phyloP scores from a whole-genome alignment of 1,140 invertebrate species.

The Conus ventricosus region DNA sequence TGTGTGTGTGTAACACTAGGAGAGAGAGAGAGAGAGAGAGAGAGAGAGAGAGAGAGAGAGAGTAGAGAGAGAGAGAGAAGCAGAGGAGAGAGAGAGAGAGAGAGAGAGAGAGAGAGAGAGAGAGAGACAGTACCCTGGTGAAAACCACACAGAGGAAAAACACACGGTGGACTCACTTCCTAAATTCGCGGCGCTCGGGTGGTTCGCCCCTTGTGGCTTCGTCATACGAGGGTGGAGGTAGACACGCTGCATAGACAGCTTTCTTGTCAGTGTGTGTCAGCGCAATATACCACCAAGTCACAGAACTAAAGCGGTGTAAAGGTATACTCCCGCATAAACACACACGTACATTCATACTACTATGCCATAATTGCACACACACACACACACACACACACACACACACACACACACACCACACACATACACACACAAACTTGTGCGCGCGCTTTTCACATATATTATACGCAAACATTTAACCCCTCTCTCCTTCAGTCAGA shows the following conservation, averaged over 20 bases:
- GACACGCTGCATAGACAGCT: constrained; percentile 54
- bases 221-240: constrained; percentile 73
- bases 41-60: too few species aligned
- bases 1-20: too few species aligned
- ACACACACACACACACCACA: background rate
- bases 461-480: too few species aligned
- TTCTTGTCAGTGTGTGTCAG: background rate
- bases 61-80: too few species aligned
- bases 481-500: too few species aligned
- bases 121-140: too few species aligned
- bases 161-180: constrained; percentile 52
- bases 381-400: background rate
- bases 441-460: too few species aligned
- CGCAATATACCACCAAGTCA: background rate
- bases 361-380: background rate
- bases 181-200: constrained; percentile 58
- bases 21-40: too few species aligned
- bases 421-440: background rate
- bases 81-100: too few species aligned
- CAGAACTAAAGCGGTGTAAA: background rate
- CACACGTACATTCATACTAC: background rate
- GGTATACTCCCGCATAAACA: background rate
- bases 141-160: too few species aligned
- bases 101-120: too few species aligned
- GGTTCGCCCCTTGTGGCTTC: constrained; percentile 54